phyloP scores from a whole-genome alignment of 1,140 invertebrate species.

The Delia radicum region DNA sequence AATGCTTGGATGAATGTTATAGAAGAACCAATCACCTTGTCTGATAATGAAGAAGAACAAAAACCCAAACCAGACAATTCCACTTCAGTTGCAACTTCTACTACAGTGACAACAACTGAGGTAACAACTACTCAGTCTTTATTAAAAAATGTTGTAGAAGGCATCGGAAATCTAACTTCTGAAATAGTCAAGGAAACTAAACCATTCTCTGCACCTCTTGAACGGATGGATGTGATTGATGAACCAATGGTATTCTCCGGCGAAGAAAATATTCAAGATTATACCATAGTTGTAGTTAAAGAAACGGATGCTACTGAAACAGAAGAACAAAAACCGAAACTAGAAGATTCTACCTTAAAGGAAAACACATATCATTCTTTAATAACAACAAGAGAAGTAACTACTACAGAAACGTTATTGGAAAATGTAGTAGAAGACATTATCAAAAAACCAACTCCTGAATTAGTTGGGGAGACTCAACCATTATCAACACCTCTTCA shows the following conservation, averaged over 20 bases:
- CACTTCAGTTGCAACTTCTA: too few species aligned
- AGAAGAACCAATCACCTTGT: conserved; percentile 57
- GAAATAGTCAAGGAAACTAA: conserved; percentile 17
- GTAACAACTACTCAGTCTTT: conserved; percentile 13
- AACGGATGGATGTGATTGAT: conserved; percentile 59
- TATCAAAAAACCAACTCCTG: conserved; percentile 13
- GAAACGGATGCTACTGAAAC: neutral
- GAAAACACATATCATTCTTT: neutral
- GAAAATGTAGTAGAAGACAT: neutral
- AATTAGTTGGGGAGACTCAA: conserved; percentile 18
- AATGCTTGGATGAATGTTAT: conserved; percentile 59
- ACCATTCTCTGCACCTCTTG: neutral
- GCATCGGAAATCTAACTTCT: too few species aligned
- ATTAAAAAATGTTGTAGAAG: neutral
- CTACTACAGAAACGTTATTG: neutral
- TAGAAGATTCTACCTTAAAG: too few species aligned
- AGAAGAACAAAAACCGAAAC: neutral
- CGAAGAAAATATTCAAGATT: conserved; percentile 32
- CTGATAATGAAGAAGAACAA: conserved; percentile 46
- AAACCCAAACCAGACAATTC: neutral
- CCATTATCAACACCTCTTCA: neutral
- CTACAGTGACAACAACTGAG: neutral
- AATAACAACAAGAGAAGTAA: neutral
- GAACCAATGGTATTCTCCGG: conserved; percentile 59
- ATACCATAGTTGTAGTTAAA: neutral